Evolutionary conservation across 2,797 vertebrate genomes (phyloP).

Genomic region (Tokudaia tokunoshimensis): DNA sequence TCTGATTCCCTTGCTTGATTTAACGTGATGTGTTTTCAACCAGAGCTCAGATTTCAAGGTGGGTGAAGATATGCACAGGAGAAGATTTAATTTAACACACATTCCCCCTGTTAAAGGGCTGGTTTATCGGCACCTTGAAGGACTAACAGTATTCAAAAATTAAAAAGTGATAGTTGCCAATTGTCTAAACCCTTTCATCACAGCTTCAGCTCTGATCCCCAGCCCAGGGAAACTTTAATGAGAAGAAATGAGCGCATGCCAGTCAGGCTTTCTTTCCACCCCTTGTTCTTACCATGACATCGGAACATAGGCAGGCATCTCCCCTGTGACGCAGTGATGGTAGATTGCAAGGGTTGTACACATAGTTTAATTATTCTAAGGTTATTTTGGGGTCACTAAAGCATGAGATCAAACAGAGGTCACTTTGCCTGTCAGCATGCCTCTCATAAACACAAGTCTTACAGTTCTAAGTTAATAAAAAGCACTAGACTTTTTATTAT

Average conservation of each 20-base stretch:
- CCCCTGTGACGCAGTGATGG: background rate
- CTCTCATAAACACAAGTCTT: background rate
- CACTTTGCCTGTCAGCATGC: constrained; percentile 7
- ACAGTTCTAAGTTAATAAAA: background rate
- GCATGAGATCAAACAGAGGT: constrained; percentile 32
- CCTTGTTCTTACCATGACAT: background rate
- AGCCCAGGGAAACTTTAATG: constrained; percentile 30
- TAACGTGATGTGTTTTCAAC: background rate
- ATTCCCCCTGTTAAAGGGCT: background rate
- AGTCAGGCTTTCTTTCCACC: background rate
- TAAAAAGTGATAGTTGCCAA: background rate
- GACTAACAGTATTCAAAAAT: background rate
- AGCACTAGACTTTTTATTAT: background rate
- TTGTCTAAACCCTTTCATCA: constrained; percentile 49
- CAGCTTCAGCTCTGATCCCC: constrained; percentile 48
- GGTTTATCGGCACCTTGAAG: background rate
- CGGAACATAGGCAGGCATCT: constrained; percentile 32
- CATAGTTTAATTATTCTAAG: constrained; percentile 52
- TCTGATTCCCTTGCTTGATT: constrained; percentile 42
- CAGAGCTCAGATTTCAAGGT: constrained; percentile 47
- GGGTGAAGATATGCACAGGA: background rate
- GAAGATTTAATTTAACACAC: background rate
- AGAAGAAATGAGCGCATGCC: constrained; percentile 27
- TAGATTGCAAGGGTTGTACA: constrained; percentile 10
- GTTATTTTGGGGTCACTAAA: constrained; percentile 50